Evolutionary conservation across 2,888 invertebrate genomes (phyloP), one percentile per base, ranked within the genome.

Genomic region (Tenthredo amoena): DNA sequence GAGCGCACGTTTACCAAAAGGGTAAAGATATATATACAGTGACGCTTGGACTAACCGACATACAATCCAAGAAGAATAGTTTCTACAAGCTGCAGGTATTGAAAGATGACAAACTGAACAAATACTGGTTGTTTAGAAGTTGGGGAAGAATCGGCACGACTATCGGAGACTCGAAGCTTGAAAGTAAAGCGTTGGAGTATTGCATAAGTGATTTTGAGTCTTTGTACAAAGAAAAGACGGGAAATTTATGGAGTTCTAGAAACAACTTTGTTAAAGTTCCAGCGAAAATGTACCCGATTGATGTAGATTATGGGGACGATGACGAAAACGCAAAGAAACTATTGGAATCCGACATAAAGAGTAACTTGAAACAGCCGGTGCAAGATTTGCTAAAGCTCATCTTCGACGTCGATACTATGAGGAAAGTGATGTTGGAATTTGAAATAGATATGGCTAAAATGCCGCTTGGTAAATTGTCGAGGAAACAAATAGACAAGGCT

Each of bases 111-210:
- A 93, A 91, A 0, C 93, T 93, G 31, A 94, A 94, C 15, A 95
- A 94, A 95, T 98, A 94, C 93, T 98, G 96, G 96, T 91, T 99
- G 40, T 99, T 98, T 94, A 96, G 98, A 21, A 95, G 98, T 0
- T 99, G 99, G 99, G 99, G 99, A 15, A 96, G 99, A 86, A 98
- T 99, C 88, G 99, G 99, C 5, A 99, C 99, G 0, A 97, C 96
- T 0, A 97, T 99, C 89, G 99, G 99, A 6, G 96, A 95, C 21
- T 95, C 93, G 40, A 97, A 96, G 91, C 87, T 96, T 1, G 96
- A 96, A 43, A 88, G 91, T 0, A 94, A 94, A 89, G 37, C 93
- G 0, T 89, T 95, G 1, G 88, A 95, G 0, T 94, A 95, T 0
- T 98, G 98, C 0, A 94, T 96, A 1, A 1, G 88, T 0, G 91